Evolutionary conservation across 2,113 vertebrate genomes (phyloP).

Genomic region (Boulengeromyrus knoepffleri): DNA sequence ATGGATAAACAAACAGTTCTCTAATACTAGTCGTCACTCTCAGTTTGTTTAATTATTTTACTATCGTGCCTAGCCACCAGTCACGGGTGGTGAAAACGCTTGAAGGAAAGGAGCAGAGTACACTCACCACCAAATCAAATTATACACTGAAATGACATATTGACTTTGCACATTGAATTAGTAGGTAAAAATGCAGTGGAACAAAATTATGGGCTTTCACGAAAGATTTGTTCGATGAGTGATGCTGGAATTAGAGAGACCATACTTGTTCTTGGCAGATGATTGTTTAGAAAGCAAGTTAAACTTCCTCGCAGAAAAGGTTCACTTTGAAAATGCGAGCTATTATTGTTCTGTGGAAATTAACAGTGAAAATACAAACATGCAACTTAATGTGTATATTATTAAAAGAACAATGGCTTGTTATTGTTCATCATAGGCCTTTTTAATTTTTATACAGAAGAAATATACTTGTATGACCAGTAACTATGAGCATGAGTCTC

Average conservation of each 20-base stretch:
- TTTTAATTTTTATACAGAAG: neutral
- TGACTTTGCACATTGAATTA: conserved; percentile 50
- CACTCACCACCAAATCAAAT: conserved; percentile 41
- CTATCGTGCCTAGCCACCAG: conserved; percentile 10
- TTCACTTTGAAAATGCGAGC: conserved; percentile 9
- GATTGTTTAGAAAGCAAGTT: conserved; percentile 26
- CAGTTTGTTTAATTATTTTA: conserved; percentile 23
- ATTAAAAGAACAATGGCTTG: neutral
- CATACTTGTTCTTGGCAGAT: conserved; percentile 33
- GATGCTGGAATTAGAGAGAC: conserved; percentile 31
- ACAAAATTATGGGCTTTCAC: conserved; percentile 27
- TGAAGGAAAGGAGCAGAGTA: conserved; percentile 2
- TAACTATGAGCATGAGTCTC: neutral
- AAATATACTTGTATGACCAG: neutral
- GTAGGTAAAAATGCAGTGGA: conserved; percentile 38
- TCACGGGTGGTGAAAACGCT: conserved; percentile 14
- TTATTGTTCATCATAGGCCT: neutral
- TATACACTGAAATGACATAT: conserved; percentile 41
- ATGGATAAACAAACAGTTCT: conserved; percentile 47
- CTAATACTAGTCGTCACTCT: conserved; percentile 28
- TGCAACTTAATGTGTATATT: neutral
- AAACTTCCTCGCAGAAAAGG: conserved; percentile 27
- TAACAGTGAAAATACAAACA: neutral
- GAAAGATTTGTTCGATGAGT: conserved; percentile 39
- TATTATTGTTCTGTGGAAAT: conserved; percentile 1